Percentiles rank a stretch among this genome's conserved stretches.
These are phyloP conservation scores for Holothuria glaberrima DNA, from an alignment of 35 echinoderm and acorn worm genomes.

Conservation along the genomic window DNA sequence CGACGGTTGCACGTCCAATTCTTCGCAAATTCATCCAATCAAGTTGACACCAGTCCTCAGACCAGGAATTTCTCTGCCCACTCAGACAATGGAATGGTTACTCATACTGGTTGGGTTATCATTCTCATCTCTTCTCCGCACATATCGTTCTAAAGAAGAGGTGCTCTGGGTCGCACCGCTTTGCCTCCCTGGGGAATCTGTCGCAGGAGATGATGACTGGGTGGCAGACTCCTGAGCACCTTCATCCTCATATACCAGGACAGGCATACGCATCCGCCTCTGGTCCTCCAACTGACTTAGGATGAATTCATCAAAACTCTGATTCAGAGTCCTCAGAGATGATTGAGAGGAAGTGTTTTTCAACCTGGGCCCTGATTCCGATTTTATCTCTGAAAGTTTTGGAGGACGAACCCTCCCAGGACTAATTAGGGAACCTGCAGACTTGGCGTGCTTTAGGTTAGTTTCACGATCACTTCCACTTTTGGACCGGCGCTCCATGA, in stretches of 20 bases:
- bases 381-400: conserved; percentile 44
- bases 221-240: conserved; percentile 50
- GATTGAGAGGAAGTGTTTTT: conserved; percentile 43
- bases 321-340: conserved; percentile 72
- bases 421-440: conserved; percentile 57
- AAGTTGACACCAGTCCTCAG: not conserved
- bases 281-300: conserved; percentile 79
- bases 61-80: not conserved
- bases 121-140: conserved; percentile 48
- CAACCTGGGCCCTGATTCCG: not conserved
- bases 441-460: conserved; percentile 59
- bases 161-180: conserved; percentile 50
- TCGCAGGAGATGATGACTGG: conserved; percentile 24
- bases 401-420: conserved; percentile 55
- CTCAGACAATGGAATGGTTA: conserved; percentile 60
- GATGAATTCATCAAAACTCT: conserved; percentile 96
- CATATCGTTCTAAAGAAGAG: conserved; percentile 48
- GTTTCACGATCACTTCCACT: conserved; percentile 43
- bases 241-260: conserved; percentile 72
- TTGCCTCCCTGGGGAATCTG: conserved; percentile 32
- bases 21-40: not conserved
- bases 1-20: not conserved
- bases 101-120: conserved; percentile 50
- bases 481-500: conserved; percentile 56
- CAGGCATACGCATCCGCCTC: conserved; percentile 72